Evolutionary conservation across 2,888 invertebrate species (phyloP), one percentile per base, ranked within the genome.

Genomic region (Hydrotaea diabolus): DNA sequence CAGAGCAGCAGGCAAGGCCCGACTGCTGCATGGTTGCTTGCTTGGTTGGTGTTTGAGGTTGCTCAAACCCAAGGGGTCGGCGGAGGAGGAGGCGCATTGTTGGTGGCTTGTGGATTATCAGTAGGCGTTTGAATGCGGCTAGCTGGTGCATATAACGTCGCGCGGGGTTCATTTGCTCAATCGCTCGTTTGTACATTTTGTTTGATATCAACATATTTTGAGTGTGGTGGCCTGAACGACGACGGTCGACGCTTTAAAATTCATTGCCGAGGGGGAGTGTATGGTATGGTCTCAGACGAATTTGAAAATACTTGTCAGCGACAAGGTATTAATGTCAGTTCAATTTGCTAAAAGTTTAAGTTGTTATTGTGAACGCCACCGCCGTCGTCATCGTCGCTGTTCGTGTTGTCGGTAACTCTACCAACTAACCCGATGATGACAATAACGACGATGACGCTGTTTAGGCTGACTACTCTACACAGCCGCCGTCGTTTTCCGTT

Each of bases 241-340:
- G n/a, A n/a, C 31, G 31, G 1, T 15, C 36, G 9, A 26, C 36
- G 69, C 39, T 64, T 77, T 23, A 62, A 62, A 39, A 62, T 31
- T 62, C 31, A 62, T 59, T 59, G 49, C 15, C 49, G 82, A 31
- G 77, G 36, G 19, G 46, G 15, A 26, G 53, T 69, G 57, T 72
- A 59, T n/a, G 46, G 55, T 31, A 66, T 39, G n/a, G n/a, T n/a
- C n/a, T n/a, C n/a, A n/a, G n/a, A n/a, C n/a, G n/a, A n/a, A 23
- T 59, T 31, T 55, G 57, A 55, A 57, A 64, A 75, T 76, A 83
- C 82, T 82, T 82, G 79, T 84, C 84, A 82, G 76, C 82, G 76
- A 80, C 80, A 78, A 75, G 74, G 82, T 77, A 83, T 85, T 83
- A 85, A 85, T 82, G 83, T 83, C 85, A 82, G 80, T 79, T 81